Evolutionary conservation across 2,113 vertebrate genomes (phyloP).

Genomic region (Salvelinus sp.): DNA sequence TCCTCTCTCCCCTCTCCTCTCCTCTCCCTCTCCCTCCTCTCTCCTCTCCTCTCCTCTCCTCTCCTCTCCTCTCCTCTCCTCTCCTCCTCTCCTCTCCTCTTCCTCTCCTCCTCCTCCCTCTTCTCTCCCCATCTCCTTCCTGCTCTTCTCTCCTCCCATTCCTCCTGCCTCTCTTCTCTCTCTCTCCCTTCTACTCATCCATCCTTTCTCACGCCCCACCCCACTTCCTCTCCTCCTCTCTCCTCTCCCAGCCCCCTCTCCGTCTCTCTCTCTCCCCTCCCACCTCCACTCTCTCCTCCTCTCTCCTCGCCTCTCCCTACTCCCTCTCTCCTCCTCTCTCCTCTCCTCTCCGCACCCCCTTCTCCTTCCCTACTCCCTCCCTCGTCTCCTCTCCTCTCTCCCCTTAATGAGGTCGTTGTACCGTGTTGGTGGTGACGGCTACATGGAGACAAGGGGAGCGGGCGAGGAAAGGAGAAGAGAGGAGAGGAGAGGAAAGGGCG

Average conservation of each 20-base stretch:
- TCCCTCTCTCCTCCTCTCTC: conserved; percentile 25
- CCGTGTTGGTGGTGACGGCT: not conserved
- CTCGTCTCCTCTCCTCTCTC: conserved; percentile 23
- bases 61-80: too few species aligned
- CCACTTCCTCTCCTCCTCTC: too few species aligned
- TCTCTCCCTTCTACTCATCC: too few species aligned
- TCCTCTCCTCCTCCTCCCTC: not conserved
- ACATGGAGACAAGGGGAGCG: not conserved
- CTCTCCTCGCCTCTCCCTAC: conserved; percentile 27
- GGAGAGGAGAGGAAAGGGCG: not conserved
- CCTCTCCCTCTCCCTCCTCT: too few species aligned
- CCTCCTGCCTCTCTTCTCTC: too few species aligned
- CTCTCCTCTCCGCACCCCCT: not conserved
- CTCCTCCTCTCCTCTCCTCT: too few species aligned
- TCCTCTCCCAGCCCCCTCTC: too few species aligned
- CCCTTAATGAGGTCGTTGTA: not conserved
- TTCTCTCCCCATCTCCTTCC: not conserved
- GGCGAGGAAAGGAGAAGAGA: not conserved
- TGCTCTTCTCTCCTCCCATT: too few species aligned
- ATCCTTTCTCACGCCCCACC: too few species aligned
- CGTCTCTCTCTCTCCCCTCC: too few species aligned
- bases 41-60: too few species aligned
- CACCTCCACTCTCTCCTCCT: too few species aligned
- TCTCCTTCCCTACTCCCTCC: conserved; percentile 33
- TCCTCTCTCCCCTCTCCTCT: not conserved